phyloP scores from a whole-genome alignment of 2,888 invertebrate species.

The Steinernema scapterisci region DNA sequence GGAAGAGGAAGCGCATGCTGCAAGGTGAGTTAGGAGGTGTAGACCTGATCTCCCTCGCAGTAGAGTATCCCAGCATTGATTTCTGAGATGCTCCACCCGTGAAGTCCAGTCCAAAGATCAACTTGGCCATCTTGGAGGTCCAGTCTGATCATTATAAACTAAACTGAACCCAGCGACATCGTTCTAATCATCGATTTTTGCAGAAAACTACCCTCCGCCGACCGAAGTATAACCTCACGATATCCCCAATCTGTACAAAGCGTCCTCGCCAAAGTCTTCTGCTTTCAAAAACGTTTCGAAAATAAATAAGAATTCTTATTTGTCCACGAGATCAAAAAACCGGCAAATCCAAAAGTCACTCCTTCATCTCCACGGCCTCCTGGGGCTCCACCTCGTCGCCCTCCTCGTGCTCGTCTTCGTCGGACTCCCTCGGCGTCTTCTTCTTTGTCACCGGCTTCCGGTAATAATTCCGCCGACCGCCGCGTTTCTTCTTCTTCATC shows the following conservation, averaged over 20 bases:
- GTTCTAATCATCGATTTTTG: not conserved
- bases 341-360: not conserved
- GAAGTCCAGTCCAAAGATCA: too few species aligned
- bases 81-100: too few species aligned
- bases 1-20: not conserved
- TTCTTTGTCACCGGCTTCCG: not conserved
- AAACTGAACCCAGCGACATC: too few species aligned
- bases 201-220: conserved; percentile 21
- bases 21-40: not conserved
- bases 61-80: not conserved
- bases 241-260: not conserved
- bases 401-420: conserved; percentile 2
- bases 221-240: not conserved
- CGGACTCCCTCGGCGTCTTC: not conserved
- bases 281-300: not conserved
- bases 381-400: not conserved
- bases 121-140: too few species aligned
- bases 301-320: not conserved
- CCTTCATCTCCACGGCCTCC: not conserved
- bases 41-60: not conserved
- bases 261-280: not conserved
- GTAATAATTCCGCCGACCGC: not conserved
- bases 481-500: conserved; percentile 24
- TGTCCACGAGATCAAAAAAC: conserved; percentile 3
- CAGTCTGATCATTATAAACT: too few species aligned